These are phyloP conservation scores for Sepiola atlantica DNA, from an alignment of 2,888 invertebrate genomes.

Conservation along the genomic window DNA sequence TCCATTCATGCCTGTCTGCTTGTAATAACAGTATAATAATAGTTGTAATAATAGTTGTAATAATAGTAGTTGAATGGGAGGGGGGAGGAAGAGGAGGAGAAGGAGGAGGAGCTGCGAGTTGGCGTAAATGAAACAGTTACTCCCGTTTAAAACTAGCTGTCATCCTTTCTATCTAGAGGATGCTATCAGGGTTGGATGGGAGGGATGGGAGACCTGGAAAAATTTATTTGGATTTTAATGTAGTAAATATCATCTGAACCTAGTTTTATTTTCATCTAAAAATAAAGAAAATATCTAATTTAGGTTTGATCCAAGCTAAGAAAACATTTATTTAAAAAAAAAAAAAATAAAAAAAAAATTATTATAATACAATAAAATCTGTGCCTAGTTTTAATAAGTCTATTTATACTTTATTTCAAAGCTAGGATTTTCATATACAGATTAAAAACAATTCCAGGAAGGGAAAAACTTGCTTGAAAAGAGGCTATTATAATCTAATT, in stretches of 20 bases:
- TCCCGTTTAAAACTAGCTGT: neutral
- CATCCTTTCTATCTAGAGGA: neutral
- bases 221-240: neutral
- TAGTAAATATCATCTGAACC: neutral
- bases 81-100: neutral
- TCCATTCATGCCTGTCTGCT: constrained; percentile 8
- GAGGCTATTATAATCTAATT: neutral
- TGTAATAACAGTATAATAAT: neutral
- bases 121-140: constrained; percentile 1
- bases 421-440: neutral
- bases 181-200: neutral
- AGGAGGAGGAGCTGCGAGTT: neutral
- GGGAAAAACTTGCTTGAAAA: neutral
- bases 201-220: neutral
- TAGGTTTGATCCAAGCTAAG: neutral
- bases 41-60: neutral
- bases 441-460: constrained; percentile 24
- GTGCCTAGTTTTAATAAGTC: too few relatives aligned
- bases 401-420: too few relatives aligned
- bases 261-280: neutral
- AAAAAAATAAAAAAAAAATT: too few relatives aligned
- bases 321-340: too few relatives aligned
- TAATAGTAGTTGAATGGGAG: neutral
- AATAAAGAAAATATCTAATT: neutral
- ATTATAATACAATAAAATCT: too few relatives aligned